Conservation (phyloP, 2,797 vertebrate species). For the Falco columbarius region DNA sequence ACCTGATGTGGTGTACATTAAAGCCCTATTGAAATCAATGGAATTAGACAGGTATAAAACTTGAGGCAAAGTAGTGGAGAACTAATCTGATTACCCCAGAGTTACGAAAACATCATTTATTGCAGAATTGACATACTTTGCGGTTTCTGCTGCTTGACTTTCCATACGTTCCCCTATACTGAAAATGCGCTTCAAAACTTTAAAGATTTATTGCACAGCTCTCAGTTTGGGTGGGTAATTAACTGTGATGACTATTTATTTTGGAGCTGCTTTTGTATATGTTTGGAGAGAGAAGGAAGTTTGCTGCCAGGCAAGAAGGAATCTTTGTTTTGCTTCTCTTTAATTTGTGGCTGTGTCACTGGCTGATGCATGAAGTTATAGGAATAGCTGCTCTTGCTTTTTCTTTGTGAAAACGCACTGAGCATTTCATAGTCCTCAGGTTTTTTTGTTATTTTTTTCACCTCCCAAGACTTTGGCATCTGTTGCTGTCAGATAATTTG, state of each 20-base stretch:
- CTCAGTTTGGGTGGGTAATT: constrained; percentile 41
- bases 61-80: constrained; percentile 10
- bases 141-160: constrained; percentile 21
- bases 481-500: constrained; percentile 68
- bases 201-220: constrained; percentile 24
- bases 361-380: constrained; percentile 22
- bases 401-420: not conserved
- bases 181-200: not conserved
- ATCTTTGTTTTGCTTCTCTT: constrained; percentile 43
- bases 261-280: constrained; percentile 30
- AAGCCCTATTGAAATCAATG: constrained; percentile 10
- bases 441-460: not conserved
- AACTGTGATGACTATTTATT: constrained; percentile 57
- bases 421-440: not conserved
- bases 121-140: constrained; percentile 30
- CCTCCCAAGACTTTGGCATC: constrained; percentile 34
- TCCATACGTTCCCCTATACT: constrained; percentile 6
- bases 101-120: constrained; percentile 52
- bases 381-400: not conserved
- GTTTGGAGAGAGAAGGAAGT: constrained; percentile 12
- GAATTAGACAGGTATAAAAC: constrained; percentile 37
- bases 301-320: constrained; percentile 38
- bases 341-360: constrained; percentile 26
- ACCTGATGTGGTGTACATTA: constrained; percentile 17
- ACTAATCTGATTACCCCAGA: constrained; percentile 46